These are phyloP conservation scores for Caranx melampygus DNA, from an alignment of 2,113 vertebrate species.

Conservation along the genomic window DNA sequence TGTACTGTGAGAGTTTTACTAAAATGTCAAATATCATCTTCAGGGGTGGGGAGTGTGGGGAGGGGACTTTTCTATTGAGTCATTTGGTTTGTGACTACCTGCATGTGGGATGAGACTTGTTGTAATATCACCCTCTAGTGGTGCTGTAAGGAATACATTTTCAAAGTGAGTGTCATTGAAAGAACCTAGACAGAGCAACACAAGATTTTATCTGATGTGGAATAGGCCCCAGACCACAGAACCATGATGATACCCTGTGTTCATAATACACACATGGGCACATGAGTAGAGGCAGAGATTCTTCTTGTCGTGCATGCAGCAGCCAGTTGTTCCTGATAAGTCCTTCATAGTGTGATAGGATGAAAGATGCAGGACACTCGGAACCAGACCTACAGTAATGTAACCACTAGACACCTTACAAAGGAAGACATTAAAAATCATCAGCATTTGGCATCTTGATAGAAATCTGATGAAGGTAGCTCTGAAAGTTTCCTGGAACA, in stretches of 20 bases:
- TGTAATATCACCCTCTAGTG: constrained; percentile 51
- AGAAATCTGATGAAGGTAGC: neutral
- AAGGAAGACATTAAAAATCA: neutral
- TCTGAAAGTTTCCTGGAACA: too few relatives aligned
- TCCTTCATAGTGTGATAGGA: neutral
- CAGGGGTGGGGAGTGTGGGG: neutral
- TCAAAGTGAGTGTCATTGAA: neutral
- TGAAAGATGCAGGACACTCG: neutral
- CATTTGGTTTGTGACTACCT: neutral
- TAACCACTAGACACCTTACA: neutral
- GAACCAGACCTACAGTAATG: neutral
- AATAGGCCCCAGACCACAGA: neutral
- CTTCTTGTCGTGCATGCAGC: too few relatives aligned
- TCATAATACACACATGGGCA: too few relatives aligned
- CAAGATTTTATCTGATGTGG: neutral
- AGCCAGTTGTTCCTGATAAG: neutral
- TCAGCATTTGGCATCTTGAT: neutral
- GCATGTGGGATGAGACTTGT: neutral
- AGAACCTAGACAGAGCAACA: neutral
- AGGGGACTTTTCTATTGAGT: neutral
- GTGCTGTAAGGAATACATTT: neutral
- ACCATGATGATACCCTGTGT: too few relatives aligned
- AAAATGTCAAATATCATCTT: constrained; percentile 23
- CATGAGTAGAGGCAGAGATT: too few relatives aligned
- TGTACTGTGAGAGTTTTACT: neutral